A percentile compares a stretch with the other conserved stretches of the same genome.
Conservation (phyloP, 1,140 invertebrate species). For the Arion vulgaris region DNA sequence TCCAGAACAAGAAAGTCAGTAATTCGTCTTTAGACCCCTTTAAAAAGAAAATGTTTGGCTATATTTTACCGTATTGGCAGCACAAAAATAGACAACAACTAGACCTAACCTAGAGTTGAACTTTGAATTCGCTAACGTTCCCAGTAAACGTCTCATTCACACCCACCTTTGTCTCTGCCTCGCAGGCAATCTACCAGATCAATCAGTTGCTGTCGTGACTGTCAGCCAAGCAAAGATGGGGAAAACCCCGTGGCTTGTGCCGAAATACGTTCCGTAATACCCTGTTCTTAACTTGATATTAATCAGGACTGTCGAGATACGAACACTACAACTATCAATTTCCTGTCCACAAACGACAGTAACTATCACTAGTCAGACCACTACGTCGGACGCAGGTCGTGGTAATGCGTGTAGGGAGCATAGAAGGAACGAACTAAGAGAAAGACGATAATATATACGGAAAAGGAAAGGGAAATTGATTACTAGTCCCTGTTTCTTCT, state of each 20-base stretch:
- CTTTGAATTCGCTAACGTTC: no score
- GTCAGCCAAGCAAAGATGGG: no score
- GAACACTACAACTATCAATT: background rate
- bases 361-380: background rate
- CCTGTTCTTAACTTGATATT: background rate
- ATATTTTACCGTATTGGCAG: no score
- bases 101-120: no score
- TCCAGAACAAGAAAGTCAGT: no score
- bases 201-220: no score
- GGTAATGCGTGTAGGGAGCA: background rate
- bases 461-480: background rate
- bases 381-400: background rate
- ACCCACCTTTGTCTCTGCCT: no score
- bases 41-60: no score
- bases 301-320: background rate
- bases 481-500: background rate
- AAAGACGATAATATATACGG: background rate
- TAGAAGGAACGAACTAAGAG: background rate
- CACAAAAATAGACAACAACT: no score
- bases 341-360: background rate
- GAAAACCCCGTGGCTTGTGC: background rate
- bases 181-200: no score
- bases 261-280: background rate
- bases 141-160: no score
- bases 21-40: no score